Evolutionary conservation across 1,140 invertebrate genomes (phyloP).

Genomic region (Platyura marginata): DNA sequence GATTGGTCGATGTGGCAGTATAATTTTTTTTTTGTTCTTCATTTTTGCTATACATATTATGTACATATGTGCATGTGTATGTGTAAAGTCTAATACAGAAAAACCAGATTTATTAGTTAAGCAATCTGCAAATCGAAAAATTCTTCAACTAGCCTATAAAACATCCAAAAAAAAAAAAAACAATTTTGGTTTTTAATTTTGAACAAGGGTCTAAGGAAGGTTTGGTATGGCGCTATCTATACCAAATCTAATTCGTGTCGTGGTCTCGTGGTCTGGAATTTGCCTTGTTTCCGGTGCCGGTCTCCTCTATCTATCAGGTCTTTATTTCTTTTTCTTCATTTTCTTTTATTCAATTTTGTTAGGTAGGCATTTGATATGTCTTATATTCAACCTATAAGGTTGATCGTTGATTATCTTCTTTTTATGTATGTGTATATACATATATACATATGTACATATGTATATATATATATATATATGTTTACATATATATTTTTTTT

Average conservation of each 20-base stretch:
- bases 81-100: background rate
- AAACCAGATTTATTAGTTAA: background rate
- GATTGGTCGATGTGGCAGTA: background rate
- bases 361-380: no score
- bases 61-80: no score
- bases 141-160: background rate
- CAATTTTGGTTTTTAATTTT: background rate
- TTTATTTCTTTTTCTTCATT: background rate
- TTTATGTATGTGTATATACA: background rate
- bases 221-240: background rate
- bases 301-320: background rate
- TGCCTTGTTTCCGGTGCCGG: background rate
- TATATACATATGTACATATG: background rate
- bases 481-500: background rate
- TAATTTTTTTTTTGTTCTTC: background rate
- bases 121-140: background rate
- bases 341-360: no score
- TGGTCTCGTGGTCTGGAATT: background rate
- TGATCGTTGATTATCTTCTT: background rate
- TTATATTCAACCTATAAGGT: no score
- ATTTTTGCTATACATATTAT: no score
- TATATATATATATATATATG: background rate
- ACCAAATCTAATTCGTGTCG: background rate
- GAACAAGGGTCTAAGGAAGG: background rate
- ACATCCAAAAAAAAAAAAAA: background rate